These are phyloP conservation scores for Trachythela sp. DNA, from an alignment of 64 coral and sea anemone species.

Conservation along the genomic window DNA sequence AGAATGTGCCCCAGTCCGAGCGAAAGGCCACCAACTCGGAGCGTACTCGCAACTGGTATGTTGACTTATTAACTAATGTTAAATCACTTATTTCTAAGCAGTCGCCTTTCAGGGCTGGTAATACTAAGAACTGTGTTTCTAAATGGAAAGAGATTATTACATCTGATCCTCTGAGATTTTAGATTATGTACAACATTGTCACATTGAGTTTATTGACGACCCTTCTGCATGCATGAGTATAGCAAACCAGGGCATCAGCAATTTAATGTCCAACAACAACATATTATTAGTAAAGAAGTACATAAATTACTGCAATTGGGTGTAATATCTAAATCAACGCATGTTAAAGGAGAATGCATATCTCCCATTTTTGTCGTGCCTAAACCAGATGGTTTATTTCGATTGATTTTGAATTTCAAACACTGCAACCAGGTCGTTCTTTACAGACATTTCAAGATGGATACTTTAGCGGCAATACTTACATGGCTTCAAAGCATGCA, in stretches of 20 bases:
- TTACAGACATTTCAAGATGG: slow-evolving; percentile 51
- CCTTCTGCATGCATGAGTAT: neutral
- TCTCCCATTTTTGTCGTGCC: slow-evolving; percentile 42
- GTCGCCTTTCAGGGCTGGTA: neutral
- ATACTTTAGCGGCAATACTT: slow-evolving; percentile 43
- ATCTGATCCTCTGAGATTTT: neutral
- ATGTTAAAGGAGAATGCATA: slow-evolving; percentile 25
- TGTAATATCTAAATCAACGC: neutral
- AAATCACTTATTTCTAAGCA: neutral
- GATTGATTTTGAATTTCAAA: slow-evolving; percentile 67
- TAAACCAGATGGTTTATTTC: slow-evolving; percentile 49
- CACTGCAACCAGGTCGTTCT: slow-evolving; percentile 46
- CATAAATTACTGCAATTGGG: slow-evolving; percentile 15
- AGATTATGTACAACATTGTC: neutral
- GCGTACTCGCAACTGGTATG: neutral
- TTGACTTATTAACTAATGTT: neutral
- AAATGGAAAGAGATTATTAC: neutral
- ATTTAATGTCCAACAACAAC: slow-evolving; percentile 23
- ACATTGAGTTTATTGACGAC: slow-evolving; percentile 12
- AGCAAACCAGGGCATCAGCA: neutral
- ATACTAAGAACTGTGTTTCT: neutral
- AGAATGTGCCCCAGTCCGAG: neutral
- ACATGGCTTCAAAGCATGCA: slow-evolving; percentile 52
- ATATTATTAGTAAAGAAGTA: slow-evolving; percentile 13
- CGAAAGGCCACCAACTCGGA: neutral